phyloP scores from a whole-genome alignment of 1,140 invertebrate genomes.

The Zophobas morio region DNA sequence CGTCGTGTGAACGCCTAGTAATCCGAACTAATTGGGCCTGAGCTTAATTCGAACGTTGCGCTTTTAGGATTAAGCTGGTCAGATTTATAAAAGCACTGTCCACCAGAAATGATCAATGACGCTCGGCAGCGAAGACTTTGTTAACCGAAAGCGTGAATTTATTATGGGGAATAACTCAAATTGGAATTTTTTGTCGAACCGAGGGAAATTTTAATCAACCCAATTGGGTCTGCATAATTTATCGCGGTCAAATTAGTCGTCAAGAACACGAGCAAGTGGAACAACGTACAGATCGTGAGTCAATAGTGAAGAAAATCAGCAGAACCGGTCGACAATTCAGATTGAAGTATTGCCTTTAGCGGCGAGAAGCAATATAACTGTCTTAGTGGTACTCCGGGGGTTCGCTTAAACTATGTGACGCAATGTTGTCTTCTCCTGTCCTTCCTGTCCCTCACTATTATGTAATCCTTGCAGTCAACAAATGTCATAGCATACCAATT shows the following conservation, averaged over 20 bases:
- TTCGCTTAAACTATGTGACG: slow-evolving; percentile 36
- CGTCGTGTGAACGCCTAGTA: neutral
- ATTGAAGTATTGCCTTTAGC: slow-evolving; percentile 42
- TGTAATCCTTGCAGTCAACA: slow-evolving; percentile 44
- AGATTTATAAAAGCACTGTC: slow-evolving; percentile 6
- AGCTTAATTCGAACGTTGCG: slow-evolving; percentile 6
- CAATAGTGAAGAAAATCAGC: slow-evolving; percentile 36
- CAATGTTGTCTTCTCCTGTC: slow-evolving; percentile 21
- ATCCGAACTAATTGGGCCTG: slow-evolving; percentile 12
- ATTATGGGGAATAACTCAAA: slow-evolving; percentile 10
- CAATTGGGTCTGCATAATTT: neutral
- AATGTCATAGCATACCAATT: slow-evolving; percentile 46
- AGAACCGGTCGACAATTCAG: slow-evolving; percentile 35
- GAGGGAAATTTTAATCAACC: slow-evolving; percentile 10
- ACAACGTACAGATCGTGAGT: slow-evolving; percentile 18
- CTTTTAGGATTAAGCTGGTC: slow-evolving; percentile 7
- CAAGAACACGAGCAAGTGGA: neutral
- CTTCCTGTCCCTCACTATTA: slow-evolving; percentile 34
- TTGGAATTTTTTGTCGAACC: too few species aligned
- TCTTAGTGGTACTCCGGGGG: slow-evolving; percentile 36
- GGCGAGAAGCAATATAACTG: slow-evolving; percentile 41
- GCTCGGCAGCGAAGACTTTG: neutral
- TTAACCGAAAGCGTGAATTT: slow-evolving; percentile 5
- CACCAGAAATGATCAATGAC: slow-evolving; percentile 1
- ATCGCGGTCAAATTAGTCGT: slow-evolving; percentile 3